Percentiles rank a stretch among this genome's conserved stretches.
phyloP scores from a whole-genome alignment of 1,140 invertebrate species.

The Venustaconcha ellipsiformis region DNA sequence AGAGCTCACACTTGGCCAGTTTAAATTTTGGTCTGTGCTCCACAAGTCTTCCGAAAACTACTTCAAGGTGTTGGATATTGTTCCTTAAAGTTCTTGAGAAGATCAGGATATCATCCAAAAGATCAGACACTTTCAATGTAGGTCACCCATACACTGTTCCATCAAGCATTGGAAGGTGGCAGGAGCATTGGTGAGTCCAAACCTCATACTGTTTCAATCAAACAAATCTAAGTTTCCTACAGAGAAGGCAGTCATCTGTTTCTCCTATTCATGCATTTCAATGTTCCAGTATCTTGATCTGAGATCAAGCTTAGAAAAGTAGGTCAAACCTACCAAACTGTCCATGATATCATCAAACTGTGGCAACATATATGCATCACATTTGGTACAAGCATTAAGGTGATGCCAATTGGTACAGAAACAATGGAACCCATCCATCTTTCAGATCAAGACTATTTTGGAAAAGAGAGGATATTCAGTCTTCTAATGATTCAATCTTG shows the following conservation, averaged over 20 bases:
- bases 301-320: conserved; percentile 7
- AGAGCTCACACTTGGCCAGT: background rate
- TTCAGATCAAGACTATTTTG: conserved; percentile 1
- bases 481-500: conserved; percentile 17
- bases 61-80: conserved; percentile 8
- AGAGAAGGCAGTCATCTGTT: background rate
- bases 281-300: conserved; percentile 64
- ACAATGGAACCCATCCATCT: background rate
- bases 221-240: conserved; percentile 17
- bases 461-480: conserved; percentile 19
- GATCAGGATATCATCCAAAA: conserved; percentile 49
- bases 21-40: conserved; percentile 31
- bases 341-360: conserved; percentile 1
- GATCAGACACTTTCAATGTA: conserved; percentile 30
- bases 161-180: conserved; percentile 52
- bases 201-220: background rate
- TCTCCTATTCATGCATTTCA: conserved; percentile 42
- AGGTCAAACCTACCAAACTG: conserved; percentile 1
- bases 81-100: conserved; percentile 8
- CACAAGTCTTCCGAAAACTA: conserved; percentile 4
- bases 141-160: conserved; percentile 38
- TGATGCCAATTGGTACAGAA: background rate
- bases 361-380: conserved; percentile 1
- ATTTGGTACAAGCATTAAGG: background rate
- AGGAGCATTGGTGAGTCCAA: conserved; percentile 25